Evolutionary conservation across 2,113 vertebrate species (phyloP).

Genomic region (Strix aluco): DNA sequence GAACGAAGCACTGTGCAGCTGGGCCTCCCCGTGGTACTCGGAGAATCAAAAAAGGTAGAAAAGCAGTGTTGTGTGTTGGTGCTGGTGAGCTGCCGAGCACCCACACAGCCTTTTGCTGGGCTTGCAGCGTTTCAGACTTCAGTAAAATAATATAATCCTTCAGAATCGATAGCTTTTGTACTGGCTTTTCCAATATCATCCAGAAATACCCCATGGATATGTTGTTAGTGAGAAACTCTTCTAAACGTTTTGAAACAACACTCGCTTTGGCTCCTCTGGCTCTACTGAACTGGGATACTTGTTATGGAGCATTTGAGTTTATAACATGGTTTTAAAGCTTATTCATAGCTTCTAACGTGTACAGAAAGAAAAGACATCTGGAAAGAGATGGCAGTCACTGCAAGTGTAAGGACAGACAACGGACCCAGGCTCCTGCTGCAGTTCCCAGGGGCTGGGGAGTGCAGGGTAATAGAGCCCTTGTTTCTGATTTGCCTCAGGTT

Average conservation of each 20-base stretch:
- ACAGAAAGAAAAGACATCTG: neutral
- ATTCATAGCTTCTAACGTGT: neutral
- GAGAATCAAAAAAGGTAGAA: neutral
- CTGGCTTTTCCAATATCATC: neutral
- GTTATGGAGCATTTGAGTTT: neutral
- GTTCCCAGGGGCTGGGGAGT: neutral
- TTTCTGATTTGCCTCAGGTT: neutral
- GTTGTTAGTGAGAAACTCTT: neutral
- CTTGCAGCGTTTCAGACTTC: neutral
- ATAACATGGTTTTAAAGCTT: neutral
- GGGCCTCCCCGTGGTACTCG: rapidly evolving
- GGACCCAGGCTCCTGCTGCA: neutral
- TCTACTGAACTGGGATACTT: neutral
- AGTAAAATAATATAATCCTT: neutral
- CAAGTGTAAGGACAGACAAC: neutral
- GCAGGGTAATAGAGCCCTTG: rapidly evolving
- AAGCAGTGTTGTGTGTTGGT: neutral
- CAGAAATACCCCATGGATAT: neutral
- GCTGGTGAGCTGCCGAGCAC: neutral
- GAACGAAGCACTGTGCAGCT: neutral
- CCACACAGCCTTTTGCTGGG: neutral
- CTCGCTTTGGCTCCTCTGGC: neutral
- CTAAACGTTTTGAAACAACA: neutral
- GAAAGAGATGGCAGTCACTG: neutral
- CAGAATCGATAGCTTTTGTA: neutral